Percentiles rank a stretch among this genome's conserved stretches.
Conservation (phyloP, 2,888 invertebrate genomes). For the Rambutsinella grinnellia region DNA sequence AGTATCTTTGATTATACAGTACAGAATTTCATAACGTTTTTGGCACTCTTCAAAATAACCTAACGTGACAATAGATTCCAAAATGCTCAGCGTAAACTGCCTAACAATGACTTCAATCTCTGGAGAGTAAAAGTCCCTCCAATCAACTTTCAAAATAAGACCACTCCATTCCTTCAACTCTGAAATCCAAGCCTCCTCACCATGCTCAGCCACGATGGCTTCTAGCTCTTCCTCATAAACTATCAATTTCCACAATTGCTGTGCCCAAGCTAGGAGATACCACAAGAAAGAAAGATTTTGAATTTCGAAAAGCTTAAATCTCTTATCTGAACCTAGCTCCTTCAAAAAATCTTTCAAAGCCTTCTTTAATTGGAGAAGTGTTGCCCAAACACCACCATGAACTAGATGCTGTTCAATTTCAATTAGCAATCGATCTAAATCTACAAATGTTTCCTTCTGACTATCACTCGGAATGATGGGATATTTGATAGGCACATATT, state of each 20-base stretch:
- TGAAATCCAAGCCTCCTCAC: slow-evolving; percentile 8
- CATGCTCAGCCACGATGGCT: background rate
- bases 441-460: background rate
- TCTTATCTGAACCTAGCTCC: background rate
- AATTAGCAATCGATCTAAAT: background rate
- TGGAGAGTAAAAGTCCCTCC: slow-evolving; percentile 37
- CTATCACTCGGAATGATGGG: background rate
- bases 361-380: slow-evolving; percentile 18
- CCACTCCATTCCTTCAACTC: slow-evolving; percentile 47
- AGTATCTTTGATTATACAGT: slow-evolving; percentile 35
- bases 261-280: slow-evolving; percentile 24
- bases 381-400: slow-evolving; percentile 23
- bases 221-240: slow-evolving; percentile 34
- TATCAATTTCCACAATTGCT: slow-evolving; percentile 37
- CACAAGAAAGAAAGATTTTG: slow-evolving; percentile 17
- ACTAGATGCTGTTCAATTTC: slow-evolving; percentile 13
- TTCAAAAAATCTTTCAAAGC: slow-evolving; percentile 10
- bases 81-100: slow-evolving; percentile 29
- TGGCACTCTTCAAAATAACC: slow-evolving; percentile 39
- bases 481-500: background rate
- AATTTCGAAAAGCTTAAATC: slow-evolving; percentile 39
- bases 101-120: slow-evolving; percentile 33
- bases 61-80: slow-evolving; percentile 35
- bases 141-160: slow-evolving; percentile 38
- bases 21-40: slow-evolving; percentile 43